These are phyloP conservation scores for Apis laboriosa DNA, from an alignment of 1,140 invertebrate genomes.

Conservation along the genomic window DNA sequence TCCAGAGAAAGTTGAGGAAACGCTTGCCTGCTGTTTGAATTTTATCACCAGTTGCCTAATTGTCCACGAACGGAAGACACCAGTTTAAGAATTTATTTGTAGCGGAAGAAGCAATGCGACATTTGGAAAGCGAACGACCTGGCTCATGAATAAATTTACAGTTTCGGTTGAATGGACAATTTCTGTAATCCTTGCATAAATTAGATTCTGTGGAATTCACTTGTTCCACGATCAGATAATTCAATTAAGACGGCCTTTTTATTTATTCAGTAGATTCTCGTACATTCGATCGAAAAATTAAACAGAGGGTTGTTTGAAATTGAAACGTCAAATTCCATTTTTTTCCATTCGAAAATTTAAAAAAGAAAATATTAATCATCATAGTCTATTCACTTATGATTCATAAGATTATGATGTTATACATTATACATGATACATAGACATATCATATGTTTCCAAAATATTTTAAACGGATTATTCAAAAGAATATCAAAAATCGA, in stretches of 20 bases:
- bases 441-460: too few species aligned
- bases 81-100: conserved; percentile 61
- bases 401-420: too few species aligned
- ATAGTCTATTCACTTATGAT: too few species aligned
- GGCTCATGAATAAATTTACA: conserved; percentile 55
- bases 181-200: conserved; percentile 13
- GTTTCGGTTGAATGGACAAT: conserved; percentile 20
- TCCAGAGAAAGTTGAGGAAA: conserved; percentile 51
- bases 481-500: too few species aligned
- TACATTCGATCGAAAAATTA: too few species aligned
- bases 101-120: conserved; percentile 57
- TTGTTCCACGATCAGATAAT: neutral
- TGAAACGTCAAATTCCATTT: too few species aligned
- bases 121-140: conserved; percentile 68
- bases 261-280: neutral
- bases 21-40: conserved; percentile 60
- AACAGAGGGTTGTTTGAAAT: too few species aligned
- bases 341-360: too few species aligned
- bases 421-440: too few species aligned
- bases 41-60: conserved; percentile 62
- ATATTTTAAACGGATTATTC: too few species aligned
- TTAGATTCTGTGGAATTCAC: conserved; percentile 4
- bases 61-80: conserved; percentile 51
- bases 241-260: neutral
- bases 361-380: too few species aligned